These are phyloP conservation scores for Girardia tigrina DNA, from an alignment of 2,888 invertebrate species.

Conservation along the genomic window DNA sequence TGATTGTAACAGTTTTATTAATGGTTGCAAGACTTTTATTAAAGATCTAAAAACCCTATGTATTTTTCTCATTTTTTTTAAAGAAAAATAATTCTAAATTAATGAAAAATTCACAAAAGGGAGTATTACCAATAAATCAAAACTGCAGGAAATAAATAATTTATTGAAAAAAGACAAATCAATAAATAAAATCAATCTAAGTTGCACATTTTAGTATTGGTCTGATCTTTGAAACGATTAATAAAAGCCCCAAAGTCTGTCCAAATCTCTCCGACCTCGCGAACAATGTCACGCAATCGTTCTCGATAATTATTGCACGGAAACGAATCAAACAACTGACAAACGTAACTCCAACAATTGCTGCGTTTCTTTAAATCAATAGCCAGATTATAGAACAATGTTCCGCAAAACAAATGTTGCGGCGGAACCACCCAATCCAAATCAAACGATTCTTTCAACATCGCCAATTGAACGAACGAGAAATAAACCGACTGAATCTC, in stretches of 20 bases:
- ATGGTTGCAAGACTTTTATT: no score
- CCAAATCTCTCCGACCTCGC: background rate
- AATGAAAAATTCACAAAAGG: no score
- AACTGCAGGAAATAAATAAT: no score
- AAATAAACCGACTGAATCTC: background rate
- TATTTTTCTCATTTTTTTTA: no score
- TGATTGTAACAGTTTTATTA: no score
- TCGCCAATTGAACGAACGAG: background rate
- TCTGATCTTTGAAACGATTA: background rate
- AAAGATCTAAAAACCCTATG: no score
- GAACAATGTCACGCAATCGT: background rate
- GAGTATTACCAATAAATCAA: no score
- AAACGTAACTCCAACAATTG: background rate
- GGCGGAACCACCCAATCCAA: background rate
- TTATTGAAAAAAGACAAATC: no score
- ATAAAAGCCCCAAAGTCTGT: background rate
- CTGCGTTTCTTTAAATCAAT: background rate
- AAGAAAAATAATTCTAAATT: no score
- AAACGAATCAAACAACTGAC: background rate
- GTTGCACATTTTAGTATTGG: no score
- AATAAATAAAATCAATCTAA: no score
- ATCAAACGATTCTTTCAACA: background rate
- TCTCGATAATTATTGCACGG: background rate
- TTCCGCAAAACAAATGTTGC: background rate
- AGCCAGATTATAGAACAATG: background rate